Evolutionary conservation across 2,797 vertebrate genomes (phyloP), one percentile per base, ranked within the genome.

Genomic region (Liasis olivaceus): DNA sequence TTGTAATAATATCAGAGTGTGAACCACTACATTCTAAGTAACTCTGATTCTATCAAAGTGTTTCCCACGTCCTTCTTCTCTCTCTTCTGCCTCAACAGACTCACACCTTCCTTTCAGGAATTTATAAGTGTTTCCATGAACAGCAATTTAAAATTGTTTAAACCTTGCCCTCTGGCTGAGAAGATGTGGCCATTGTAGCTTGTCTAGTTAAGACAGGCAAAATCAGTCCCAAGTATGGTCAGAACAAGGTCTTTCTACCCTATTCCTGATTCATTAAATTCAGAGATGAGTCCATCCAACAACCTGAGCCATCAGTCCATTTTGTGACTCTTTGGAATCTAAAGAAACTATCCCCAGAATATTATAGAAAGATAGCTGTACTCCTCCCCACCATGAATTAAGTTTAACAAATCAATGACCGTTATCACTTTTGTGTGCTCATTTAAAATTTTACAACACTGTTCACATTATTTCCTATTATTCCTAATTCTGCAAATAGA

Each of bases 1-100:
- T 90, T 96, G 95, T 93, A 96, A 96, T 96, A 96, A 96, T 96
- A 96, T 95, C 94, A 94, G 93, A 96, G 93, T 85, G 92, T 91
- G 93, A 94, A 93, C 89, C 88, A 92, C 94, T 96, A 96, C 96
- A 95, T 94, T 92, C 91, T 95, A 95, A 96, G 96, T 94, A 85
- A 95, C 91, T 91, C 93, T 95, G 93, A 94, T 95, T 95, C 94
- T 94, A 95, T 93, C 91, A 88, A 96, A 92, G 94, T 93, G 92
- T 81, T 81, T 84, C 26, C 81, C 26, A 51, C 63, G 20, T 17
- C 47, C 28, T 24, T 2, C 72, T 81, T 90, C 26, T 85, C 15
- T 84, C 28, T 90, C 58, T 1, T 58, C 42, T 91, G 36, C 31
- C 26, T 69, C 31, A 42, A 42, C 31, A 87, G n/a, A 15, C 42